phyloP scores from a whole-genome alignment of 1,140 invertebrate species.

The Paraescarpia echinospica region DNA sequence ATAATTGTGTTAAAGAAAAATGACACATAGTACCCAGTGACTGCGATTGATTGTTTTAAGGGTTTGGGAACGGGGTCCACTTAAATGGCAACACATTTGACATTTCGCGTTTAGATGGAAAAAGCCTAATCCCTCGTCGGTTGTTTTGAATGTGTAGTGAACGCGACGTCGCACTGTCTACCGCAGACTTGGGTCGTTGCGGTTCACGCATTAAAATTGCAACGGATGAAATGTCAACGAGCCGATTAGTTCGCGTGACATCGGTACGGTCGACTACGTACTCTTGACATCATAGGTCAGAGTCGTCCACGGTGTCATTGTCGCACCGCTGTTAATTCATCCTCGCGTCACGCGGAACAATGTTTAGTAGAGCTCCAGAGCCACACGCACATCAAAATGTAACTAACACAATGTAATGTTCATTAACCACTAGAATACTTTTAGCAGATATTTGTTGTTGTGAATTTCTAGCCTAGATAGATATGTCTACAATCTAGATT shows the following conservation, averaged over 20 bases:
- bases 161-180: not conserved
- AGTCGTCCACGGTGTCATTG: not conserved
- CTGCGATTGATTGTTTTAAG: not conserved
- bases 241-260: not conserved
- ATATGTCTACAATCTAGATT: too few species aligned
- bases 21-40: not conserved
- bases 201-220: not conserved
- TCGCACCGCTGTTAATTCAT: not conserved
- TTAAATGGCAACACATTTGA: not conserved
- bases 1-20: not conserved
- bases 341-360: not conserved
- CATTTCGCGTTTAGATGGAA: not conserved
- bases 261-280: not conserved
- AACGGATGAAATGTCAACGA: not conserved
- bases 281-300: constrained; percentile 3
- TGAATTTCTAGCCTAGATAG: too few species aligned
- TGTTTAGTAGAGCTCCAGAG: not conserved
- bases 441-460: too few species aligned
- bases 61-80: not conserved
- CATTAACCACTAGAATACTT: too few species aligned
- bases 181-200: not conserved
- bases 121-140: not conserved
- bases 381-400: too few species aligned
- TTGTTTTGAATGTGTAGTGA: not conserved
- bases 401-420: too few species aligned